A percentile compares a stretch with the other conserved stretches of the same genome.
Evolutionary conservation across 2,888 invertebrate genomes (phyloP).

Genomic region (Homarus gammarus): DNA sequence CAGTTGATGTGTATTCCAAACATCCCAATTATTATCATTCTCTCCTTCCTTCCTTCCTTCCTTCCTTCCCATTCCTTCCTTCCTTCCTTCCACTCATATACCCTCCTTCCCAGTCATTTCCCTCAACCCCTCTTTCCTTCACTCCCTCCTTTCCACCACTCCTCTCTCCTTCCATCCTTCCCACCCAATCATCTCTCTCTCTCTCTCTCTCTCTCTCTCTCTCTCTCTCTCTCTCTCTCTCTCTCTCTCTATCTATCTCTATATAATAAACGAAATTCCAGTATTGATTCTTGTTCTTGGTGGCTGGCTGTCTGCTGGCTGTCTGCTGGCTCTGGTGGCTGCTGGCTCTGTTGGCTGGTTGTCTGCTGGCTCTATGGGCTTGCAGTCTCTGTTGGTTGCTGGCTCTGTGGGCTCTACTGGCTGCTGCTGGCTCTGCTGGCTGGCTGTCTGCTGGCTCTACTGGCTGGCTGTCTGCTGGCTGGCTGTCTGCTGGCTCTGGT

Average conservation of each 20-base stretch:
- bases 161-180: too few relatives aligned
- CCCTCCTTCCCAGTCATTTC: background rate
- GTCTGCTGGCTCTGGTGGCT: background rate
- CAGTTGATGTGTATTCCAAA: background rate
- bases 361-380: background rate
- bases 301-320: too few relatives aligned
- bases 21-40: background rate
- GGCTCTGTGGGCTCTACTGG: too few relatives aligned
- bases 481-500: background rate
- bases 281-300: slow-evolving; percentile 40
- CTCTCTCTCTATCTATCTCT: too few relatives aligned
- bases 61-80: background rate
- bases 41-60: background rate
- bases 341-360: too few relatives aligned
- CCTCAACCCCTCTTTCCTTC: too few relatives aligned
- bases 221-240: background rate
- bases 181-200: too few relatives aligned
- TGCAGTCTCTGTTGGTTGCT: too few relatives aligned
- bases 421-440: too few relatives aligned
- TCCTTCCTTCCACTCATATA: background rate
- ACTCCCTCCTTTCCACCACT: too few relatives aligned
- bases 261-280: background rate
- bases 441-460: too few relatives aligned
- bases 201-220: background rate
- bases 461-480: too few relatives aligned